Percentiles rank a stretch among this genome's conserved stretches.
Evolutionary conservation across 2,888 invertebrate genomes (phyloP).

Genomic region (Anorthoa munda): DNA sequence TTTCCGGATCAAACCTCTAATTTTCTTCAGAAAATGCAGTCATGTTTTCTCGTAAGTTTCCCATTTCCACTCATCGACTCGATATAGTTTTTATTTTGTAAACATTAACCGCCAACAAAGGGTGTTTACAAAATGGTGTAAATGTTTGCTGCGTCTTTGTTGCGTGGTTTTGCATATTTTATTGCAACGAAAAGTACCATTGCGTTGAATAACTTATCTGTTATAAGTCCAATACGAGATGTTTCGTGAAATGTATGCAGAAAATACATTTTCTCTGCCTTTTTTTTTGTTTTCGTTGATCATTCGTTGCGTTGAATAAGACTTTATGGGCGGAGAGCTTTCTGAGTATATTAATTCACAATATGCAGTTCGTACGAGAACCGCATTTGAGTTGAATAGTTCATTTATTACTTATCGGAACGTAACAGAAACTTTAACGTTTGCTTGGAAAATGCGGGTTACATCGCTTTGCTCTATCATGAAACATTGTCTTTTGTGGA

Average conservation of each 20-base stretch:
- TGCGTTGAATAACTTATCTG: constrained; percentile 8
- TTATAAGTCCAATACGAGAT: background rate
- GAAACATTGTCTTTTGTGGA: constrained; percentile 15
- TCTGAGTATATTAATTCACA: constrained; percentile 7
- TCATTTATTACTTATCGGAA: constrained; percentile 26
- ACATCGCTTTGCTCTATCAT: constrained; percentile 8
- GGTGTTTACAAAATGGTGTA: background rate
- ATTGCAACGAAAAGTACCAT: background rate
- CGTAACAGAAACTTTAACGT: constrained; percentile 14
- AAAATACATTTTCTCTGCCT: background rate
- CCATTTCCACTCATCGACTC: constrained; percentile 8
- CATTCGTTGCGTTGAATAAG: constrained; percentile 7
- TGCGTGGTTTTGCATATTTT: background rate
- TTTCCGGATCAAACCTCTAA: constrained; percentile 9
- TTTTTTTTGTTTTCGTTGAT: constrained; percentile 24
- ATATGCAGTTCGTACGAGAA: constrained; percentile 11
- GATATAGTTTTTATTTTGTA: constrained; percentile 25
- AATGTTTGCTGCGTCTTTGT: constrained; percentile 7
- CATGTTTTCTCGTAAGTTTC: background rate
- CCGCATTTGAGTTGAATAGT: constrained; percentile 25
- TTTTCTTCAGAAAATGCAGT: constrained; percentile 23
- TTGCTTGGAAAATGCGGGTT: constrained; percentile 13
- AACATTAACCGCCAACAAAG: background rate
- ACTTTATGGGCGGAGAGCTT: constrained; percentile 10
- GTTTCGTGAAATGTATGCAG: constrained; percentile 4